Percentiles rank a stretch among this genome's conserved stretches.
Evolutionary conservation across 2,888 invertebrate species (phyloP).

Genomic region (Nephrotoma appendiculata): DNA sequence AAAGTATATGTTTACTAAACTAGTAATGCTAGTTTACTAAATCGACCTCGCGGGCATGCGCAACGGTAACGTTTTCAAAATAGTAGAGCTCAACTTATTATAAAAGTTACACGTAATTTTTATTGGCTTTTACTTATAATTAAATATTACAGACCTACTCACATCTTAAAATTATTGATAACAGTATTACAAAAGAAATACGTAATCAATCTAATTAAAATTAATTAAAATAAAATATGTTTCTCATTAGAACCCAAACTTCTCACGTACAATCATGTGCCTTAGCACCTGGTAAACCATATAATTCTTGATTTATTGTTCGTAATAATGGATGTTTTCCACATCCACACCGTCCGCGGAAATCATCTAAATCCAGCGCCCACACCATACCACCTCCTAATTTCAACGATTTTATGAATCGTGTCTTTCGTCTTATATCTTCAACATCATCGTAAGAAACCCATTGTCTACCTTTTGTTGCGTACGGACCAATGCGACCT

Average conservation of each 20-base stretch:
- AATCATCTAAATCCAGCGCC: conserved; percentile 68
- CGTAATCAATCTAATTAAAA: neutral
- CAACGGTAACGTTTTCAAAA: too few relatives aligned
- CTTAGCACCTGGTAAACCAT: conserved; percentile 32
- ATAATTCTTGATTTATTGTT: conserved; percentile 43
- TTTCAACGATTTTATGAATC: conserved; percentile 40
- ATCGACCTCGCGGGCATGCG: too few relatives aligned
- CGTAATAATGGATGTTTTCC: conserved; percentile 50
- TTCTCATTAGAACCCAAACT: neutral
- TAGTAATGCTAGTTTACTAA: too few relatives aligned
- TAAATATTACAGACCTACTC: neutral
- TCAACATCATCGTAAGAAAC: conserved; percentile 58
- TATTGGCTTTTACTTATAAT: neutral
- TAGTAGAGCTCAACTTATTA: neutral
- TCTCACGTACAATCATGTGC: conserved; percentile 33
- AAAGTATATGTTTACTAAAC: too few relatives aligned
- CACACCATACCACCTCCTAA: conserved; percentile 63
- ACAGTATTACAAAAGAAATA: neutral
- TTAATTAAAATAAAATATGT: neutral
- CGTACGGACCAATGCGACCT: conserved; percentile 57
- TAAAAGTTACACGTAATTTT: neutral
- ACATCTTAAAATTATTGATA: neutral
- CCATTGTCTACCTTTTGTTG: conserved; percentile 59
- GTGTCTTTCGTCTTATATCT: conserved; percentile 46
- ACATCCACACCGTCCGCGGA: conserved; percentile 51